These are phyloP conservation scores for Chroicocephalus ridibundus DNA, from an alignment of 2,113 vertebrate genomes.

Conservation along the genomic window DNA sequence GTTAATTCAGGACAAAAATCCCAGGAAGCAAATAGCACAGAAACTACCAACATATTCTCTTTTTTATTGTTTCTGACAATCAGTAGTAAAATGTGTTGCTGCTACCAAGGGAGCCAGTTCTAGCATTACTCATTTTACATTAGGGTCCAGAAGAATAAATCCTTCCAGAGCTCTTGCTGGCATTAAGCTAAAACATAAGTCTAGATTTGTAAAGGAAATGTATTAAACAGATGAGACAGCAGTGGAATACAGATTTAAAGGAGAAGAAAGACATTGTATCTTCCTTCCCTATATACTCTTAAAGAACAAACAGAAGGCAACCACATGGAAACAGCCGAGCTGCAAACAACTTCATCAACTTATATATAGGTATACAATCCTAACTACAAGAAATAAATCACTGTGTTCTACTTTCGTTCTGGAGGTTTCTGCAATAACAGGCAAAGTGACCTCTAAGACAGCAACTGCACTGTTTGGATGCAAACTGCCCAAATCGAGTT, in stretches of 20 bases:
- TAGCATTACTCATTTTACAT: slow-evolving; percentile 65
- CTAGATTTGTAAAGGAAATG: slow-evolving; percentile 56
- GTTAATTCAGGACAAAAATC: slow-evolving; percentile 66
- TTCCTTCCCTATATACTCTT: not conserved
- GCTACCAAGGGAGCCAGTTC: slow-evolving; percentile 53
- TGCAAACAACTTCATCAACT: not conserved
- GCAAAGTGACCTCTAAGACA: not conserved
- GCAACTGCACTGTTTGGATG: not conserved
- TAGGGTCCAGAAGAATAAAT: slow-evolving; percentile 63
- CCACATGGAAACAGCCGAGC: not conserved
- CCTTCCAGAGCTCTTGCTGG: slow-evolving; percentile 42
- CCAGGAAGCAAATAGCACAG: slow-evolving; percentile 36
- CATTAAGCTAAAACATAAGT: slow-evolving; percentile 54
- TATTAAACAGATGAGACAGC: slow-evolving; percentile 34
- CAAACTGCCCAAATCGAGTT: not conserved
- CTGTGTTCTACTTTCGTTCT: not conserved
- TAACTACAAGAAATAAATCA: not conserved
- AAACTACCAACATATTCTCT: slow-evolving; percentile 30
- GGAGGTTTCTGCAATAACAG: not conserved
- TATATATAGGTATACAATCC: not conserved
- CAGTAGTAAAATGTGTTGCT: slow-evolving; percentile 61
- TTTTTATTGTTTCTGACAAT: slow-evolving; percentile 70
- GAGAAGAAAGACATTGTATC: not conserved
- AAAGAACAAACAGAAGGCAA: not conserved
- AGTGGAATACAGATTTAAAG: slow-evolving; percentile 34